Conservation (phyloP, 2,888 invertebrate genomes). For the Nomada flava region DNA sequence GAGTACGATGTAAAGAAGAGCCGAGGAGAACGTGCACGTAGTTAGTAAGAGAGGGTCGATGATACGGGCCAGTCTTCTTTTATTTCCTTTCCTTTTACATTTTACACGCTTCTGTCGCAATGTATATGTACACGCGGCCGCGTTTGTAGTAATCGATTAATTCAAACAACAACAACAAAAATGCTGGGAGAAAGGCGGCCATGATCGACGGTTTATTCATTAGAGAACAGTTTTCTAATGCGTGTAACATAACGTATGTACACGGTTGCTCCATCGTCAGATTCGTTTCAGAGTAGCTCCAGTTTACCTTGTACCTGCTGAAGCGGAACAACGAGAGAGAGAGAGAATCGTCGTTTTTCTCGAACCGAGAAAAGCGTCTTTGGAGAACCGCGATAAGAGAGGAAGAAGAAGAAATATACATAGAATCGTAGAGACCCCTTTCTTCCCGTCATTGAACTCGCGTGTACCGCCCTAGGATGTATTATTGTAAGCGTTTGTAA, state of each 20-base stretch:
- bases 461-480: background rate
- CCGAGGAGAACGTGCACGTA: constrained; percentile 35
- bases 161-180: background rate
- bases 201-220: background rate
- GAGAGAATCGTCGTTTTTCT: constrained; percentile 6
- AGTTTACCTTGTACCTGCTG: constrained; percentile 50
- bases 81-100: constrained; percentile 50
- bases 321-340: constrained; percentile 33
- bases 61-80: constrained; percentile 71
- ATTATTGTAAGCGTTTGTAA: constrained; percentile 16
- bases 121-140: constrained; percentile 16
- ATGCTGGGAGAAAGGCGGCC: constrained; percentile 37
- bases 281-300: constrained; percentile 12
- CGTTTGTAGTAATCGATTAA: background rate
- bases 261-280: background rate
- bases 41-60: constrained; percentile 59
- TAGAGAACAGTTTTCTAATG: background rate
- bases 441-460: background rate
- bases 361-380: background rate
- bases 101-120: constrained; percentile 49
- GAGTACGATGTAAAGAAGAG: constrained; percentile 3
- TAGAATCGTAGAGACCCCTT: constrained; percentile 5
- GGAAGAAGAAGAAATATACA: background rate
- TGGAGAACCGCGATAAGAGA: background rate
- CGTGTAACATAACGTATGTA: background rate